Evolutionary conservation across 2,888 invertebrate genomes (phyloP).

Genomic region (Trachelus stipa): DNA sequence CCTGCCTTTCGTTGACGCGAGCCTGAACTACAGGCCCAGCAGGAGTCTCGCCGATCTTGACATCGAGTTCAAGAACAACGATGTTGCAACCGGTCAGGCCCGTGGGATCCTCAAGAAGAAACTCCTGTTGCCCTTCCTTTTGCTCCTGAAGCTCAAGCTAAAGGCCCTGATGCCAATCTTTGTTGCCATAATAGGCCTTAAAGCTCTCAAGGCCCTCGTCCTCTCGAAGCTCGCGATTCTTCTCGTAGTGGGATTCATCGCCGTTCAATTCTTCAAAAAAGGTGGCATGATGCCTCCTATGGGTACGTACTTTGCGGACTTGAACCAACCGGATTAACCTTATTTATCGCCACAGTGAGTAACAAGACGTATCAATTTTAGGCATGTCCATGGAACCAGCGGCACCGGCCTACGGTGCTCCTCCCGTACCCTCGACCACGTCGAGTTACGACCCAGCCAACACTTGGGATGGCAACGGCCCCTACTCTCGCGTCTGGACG

Average conservation of each 20-base stretch:
- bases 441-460: slow-evolving; percentile 74
- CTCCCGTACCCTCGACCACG: slow-evolving; percentile 71
- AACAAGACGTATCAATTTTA: slow-evolving; percentile 44
- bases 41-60: slow-evolving; percentile 64
- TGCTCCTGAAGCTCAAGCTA: slow-evolving; percentile 85
- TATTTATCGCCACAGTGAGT: background rate
- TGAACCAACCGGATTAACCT: background rate
- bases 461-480: slow-evolving; percentile 81
- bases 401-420: slow-evolving; percentile 77
- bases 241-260: slow-evolving; percentile 83
- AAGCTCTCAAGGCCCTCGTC: slow-evolving; percentile 85
- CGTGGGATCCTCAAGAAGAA: slow-evolving; percentile 86
- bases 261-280: slow-evolving; percentile 83
- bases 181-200: slow-evolving; percentile 81
- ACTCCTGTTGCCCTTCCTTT: slow-evolving; percentile 80
- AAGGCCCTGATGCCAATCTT: slow-evolving; percentile 87
- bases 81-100: slow-evolving; percentile 66
- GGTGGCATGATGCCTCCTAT: slow-evolving; percentile 71
- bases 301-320: slow-evolving; percentile 41
- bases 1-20: slow-evolving; percentile 70
- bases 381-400: slow-evolving; percentile 80
- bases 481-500: slow-evolving; percentile 84
- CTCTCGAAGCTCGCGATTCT: slow-evolving; percentile 86
- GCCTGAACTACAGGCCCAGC: slow-evolving; percentile 58
- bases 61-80: slow-evolving; percentile 60